A percentile compares a stretch with the other conserved stretches of the same genome.
Conservation (phyloP, 2,797 vertebrate species). For the Galagoides demidoff region DNA sequence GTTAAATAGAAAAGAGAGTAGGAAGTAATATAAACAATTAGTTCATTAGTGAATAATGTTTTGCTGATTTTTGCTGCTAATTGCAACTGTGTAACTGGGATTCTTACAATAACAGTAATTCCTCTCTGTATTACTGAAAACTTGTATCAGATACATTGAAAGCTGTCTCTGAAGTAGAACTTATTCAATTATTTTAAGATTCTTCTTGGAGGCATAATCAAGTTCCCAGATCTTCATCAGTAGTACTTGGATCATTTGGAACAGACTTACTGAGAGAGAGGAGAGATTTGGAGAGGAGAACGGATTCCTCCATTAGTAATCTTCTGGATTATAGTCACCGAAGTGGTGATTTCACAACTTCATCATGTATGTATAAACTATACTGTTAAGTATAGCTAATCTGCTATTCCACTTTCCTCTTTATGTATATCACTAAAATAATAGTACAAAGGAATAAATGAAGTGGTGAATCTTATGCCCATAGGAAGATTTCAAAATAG, state of each 20-base stretch:
- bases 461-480: background rate
- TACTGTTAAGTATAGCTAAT: slow-evolving; percentile 9
- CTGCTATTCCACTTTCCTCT: slow-evolving; percentile 44
- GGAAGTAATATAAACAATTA: slow-evolving; percentile 46
- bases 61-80: slow-evolving; percentile 48
- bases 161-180: slow-evolving; percentile 70
- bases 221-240: slow-evolving; percentile 91
- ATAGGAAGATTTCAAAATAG: slow-evolving; percentile 21
- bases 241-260: slow-evolving; percentile 88
- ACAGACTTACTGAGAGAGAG: slow-evolving; percentile 91
- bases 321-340: slow-evolving; percentile 90
- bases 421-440: slow-evolving; percentile 22
- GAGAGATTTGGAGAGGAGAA: slow-evolving; percentile 91
- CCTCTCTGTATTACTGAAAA: slow-evolving; percentile 26
- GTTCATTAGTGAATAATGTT: slow-evolving; percentile 48
- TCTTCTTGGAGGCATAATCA: slow-evolving; percentile 92
- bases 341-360: slow-evolving; percentile 88
- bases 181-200: slow-evolving; percentile 86
- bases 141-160: slow-evolving; percentile 36
- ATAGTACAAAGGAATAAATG: slow-evolving; percentile 15
- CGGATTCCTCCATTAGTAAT: slow-evolving; percentile 86
- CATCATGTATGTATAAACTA: slow-evolving; percentile 88
- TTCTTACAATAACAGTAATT: background rate
- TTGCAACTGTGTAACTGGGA: background rate
- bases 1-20: slow-evolving; percentile 30